A percentile compares a stretch with the other conserved stretches of the same genome.
Conservation (phyloP, 1,140 invertebrate species). For the Cydia pomonella region DNA sequence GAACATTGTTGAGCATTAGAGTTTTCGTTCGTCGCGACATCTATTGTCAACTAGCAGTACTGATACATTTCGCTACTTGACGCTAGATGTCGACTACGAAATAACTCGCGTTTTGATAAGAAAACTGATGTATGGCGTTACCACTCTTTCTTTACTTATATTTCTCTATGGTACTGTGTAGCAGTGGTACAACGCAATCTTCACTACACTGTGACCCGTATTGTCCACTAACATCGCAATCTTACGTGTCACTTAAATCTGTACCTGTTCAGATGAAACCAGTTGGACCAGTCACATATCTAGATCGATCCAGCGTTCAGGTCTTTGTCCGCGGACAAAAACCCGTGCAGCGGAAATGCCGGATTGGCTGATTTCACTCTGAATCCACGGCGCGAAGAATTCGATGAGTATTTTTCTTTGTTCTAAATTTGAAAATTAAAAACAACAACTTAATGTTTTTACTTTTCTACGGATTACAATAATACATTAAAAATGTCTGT, state of each 20-base stretch:
- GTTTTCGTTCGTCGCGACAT: too few species aligned
- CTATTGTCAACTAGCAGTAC: too few species aligned
- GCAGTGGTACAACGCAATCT: neutral
- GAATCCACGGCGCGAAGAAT: neutral
- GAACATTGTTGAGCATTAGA: too few species aligned
- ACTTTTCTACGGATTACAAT: neutral
- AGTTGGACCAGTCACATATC: slow-evolving; percentile 9
- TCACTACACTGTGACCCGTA: neutral
- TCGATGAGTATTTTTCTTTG: slow-evolving; percentile 16
- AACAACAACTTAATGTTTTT: neutral
- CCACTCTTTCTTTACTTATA: too few species aligned
- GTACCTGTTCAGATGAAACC: slow-evolving; percentile 23
- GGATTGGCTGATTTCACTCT: slow-evolving; percentile 26
- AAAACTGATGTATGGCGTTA: too few species aligned
- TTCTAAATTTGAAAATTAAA: slow-evolving; percentile 11
- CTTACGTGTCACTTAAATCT: slow-evolving; percentile 10
- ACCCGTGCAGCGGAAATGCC: slow-evolving; percentile 18
- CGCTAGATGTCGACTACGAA: too few species aligned
- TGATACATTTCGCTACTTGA: too few species aligned
- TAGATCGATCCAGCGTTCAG: slow-evolving; percentile 24
- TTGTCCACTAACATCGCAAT: slow-evolving; percentile 1
- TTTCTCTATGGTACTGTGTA: too few species aligned
- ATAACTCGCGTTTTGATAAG: too few species aligned
- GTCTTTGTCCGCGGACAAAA: slow-evolving; percentile 29
- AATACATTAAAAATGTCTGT: neutral